Conservation (phyloP, 2,888 invertebrate species). For the Oasisia sp. region DNA sequence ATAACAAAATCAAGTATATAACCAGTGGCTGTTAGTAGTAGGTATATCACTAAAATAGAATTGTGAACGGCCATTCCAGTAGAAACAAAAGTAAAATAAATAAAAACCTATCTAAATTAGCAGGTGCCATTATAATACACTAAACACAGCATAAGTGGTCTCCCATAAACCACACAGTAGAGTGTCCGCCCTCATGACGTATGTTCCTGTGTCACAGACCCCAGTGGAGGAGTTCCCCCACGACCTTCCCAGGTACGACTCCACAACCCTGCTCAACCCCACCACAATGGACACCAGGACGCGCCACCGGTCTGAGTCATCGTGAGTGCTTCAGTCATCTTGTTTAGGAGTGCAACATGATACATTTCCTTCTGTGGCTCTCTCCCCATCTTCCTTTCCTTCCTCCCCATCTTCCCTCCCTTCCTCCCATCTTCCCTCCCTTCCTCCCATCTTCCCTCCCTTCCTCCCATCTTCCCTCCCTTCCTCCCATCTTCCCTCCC, state of each 20-base stretch:
- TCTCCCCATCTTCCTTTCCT: neutral
- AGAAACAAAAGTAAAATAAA: neutral
- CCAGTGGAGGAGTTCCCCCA: constrained; percentile 41
- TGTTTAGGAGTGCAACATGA: neutral
- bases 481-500: neutral
- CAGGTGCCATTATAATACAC: neutral
- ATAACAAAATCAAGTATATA: too few species aligned
- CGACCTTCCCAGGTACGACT: constrained; percentile 37
- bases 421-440: too few species aligned
- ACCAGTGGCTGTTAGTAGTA: too few species aligned
- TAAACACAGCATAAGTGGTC: neutral
- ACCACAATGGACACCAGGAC: constrained; percentile 66
- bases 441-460: too few species aligned
- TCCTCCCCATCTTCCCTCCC: neutral
- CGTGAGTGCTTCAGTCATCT: neutral
- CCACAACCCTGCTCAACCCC: constrained; percentile 36
- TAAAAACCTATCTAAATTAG: neutral
- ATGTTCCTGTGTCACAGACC: constrained; percentile 36
- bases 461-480: neutral
- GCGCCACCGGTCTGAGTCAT: constrained; percentile 72
- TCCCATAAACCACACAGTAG: neutral
- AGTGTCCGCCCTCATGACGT: neutral
- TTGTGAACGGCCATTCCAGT: too few species aligned
- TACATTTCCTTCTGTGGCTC: neutral
- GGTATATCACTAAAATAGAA: too few species aligned